phyloP scores from a whole-genome alignment of 1,140 invertebrate species.

The Drosophila ficusphila region DNA sequence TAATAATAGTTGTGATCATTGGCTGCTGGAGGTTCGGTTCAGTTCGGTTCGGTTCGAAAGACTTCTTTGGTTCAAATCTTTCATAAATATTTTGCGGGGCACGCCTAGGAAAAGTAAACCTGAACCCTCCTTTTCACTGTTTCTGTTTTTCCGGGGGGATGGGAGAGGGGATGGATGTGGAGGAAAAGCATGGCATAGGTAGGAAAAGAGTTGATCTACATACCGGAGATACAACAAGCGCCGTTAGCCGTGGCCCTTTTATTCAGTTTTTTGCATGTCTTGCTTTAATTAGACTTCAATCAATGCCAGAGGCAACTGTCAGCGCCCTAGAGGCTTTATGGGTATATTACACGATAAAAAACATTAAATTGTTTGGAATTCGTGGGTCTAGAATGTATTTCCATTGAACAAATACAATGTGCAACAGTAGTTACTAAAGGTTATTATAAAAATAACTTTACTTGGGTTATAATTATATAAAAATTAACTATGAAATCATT shows the following conservation, averaged over 20 bases:
- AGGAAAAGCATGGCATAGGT: conserved; percentile 17
- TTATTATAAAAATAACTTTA: too few relatives aligned
- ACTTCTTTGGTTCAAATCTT: conserved; percentile 35
- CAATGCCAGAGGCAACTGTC: conserved; percentile 65
- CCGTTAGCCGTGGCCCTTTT: conserved; percentile 52
- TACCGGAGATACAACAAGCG: conserved; percentile 30
- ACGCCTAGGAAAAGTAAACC: conserved; percentile 35
- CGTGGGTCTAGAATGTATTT: too few relatives aligned
- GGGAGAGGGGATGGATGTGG: too few relatives aligned
- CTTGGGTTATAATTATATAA: too few relatives aligned
- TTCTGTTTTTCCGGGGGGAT: background rate
- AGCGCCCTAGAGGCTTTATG: conserved; percentile 51
- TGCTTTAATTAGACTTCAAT: conserved; percentile 79
- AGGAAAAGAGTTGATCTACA: conserved; percentile 56
- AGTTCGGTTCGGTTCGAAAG: background rate
- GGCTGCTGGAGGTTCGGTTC: conserved; percentile 7
- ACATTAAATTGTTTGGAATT: background rate
- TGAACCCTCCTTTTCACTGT: conserved; percentile 18
- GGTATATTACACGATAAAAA: background rate
- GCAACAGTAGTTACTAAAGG: too few relatives aligned
- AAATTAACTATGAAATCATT: too few relatives aligned
- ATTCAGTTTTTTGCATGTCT: conserved; percentile 32
- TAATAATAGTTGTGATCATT: conserved; percentile 80
- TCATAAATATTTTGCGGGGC: conserved; percentile 47
- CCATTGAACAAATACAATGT: too few relatives aligned